Evolutionary conservation across 2,113 vertebrate species (phyloP), one percentile per base, ranked within the genome.

Genomic region (Heterotis niloticus): DNA sequence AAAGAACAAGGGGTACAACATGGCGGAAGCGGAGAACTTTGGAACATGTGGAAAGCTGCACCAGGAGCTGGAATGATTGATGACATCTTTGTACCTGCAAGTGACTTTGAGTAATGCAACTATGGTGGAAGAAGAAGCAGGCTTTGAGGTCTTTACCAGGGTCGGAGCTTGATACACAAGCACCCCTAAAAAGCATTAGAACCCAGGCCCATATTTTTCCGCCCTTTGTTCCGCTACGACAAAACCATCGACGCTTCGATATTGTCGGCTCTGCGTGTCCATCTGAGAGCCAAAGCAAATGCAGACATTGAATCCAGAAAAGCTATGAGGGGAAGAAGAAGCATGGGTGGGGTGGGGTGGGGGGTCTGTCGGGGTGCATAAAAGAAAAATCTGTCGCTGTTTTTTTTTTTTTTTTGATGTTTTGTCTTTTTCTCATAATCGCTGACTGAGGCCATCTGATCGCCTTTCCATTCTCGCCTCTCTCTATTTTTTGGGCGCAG

Each of bases 401-500:
- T 78, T 56, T n/a, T n/a, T n/a, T n/a, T 18, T 68, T 60, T n/a
- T n/a, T 23, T 76, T 80, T 75, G 44, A 26, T 62, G 54, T 80
- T 82, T 69, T 83, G 76, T 78, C 78, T 64, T 34, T 65, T 77
- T 68, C 73, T 82, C 85, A 84, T 87, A 84, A 86, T 88, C 77
- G 71, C 66, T 59, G 28, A 13, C 66, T n/a, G 54, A 71, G n/a
- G 29, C 67, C 77, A 78, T 70, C 66, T 71, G 77, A 78, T 66
- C 62, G 77, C 13, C 70, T 71, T 62, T 71, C 54, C 54, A 29
- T 54, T 67, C 64, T 24, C 52, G 65, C 44, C 44, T n/a, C 77
- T 78, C 66, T 62, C 54, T 56, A 82, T 83, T 83, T 89, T 91
- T 79, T 84, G 88, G 88, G 89, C 73, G 84, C 88, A 81, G 90